Percentiles rank a stretch among this genome's conserved stretches.
phyloP scores from a whole-genome alignment of 2,888 invertebrate species.

The Ctenicera cuprea region DNA sequence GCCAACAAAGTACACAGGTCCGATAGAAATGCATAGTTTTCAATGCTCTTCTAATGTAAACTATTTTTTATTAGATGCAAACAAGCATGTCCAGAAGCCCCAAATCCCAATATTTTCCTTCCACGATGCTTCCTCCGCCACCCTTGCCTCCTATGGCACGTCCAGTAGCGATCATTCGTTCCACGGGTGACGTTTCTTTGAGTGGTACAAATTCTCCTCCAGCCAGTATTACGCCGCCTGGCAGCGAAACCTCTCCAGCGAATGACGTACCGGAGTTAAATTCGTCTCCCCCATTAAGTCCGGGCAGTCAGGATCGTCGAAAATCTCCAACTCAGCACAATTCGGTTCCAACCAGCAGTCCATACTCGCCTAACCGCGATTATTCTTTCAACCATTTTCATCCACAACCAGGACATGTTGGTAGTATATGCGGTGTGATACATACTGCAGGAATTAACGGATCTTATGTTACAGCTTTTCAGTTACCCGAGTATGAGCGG shows the following conservation, averaged over 20 bases:
- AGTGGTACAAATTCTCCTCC: slow-evolving; percentile 79
- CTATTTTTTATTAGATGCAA: slow-evolving; percentile 71
- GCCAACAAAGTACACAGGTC: slow-evolving; percentile 85
- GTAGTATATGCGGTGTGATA: slow-evolving; percentile 70
- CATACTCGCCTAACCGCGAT: slow-evolving; percentile 70
- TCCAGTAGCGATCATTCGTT: slow-evolving; percentile 96
- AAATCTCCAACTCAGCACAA: slow-evolving; percentile 70
- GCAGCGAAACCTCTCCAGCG: slow-evolving; percentile 69
- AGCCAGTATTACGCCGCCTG: slow-evolving; percentile 77
- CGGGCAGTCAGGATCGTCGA: slow-evolving; percentile 68
- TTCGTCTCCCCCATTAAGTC: slow-evolving; percentile 71
- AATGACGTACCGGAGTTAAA: slow-evolving; percentile 68
- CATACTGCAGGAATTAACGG: slow-evolving; percentile 58
- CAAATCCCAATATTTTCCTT: slow-evolving; percentile 90
- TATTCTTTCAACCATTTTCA: slow-evolving; percentile 96
- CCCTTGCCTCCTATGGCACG: slow-evolving; percentile 97
- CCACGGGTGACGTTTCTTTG: slow-evolving; percentile 81
- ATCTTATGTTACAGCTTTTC: slow-evolving; percentile 83
- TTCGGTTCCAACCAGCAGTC: slow-evolving; percentile 65
- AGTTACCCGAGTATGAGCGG: slow-evolving; percentile 92
- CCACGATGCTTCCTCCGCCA: slow-evolving; percentile 95
- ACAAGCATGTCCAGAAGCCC: slow-evolving; percentile 79
- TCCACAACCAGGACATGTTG: slow-evolving; percentile 89
- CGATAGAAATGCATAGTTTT: slow-evolving; percentile 47
- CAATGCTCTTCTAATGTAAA: neutral